Conservation (phyloP, 2,888 invertebrate genomes). For the Pyrochroa serraticornis region DNA sequence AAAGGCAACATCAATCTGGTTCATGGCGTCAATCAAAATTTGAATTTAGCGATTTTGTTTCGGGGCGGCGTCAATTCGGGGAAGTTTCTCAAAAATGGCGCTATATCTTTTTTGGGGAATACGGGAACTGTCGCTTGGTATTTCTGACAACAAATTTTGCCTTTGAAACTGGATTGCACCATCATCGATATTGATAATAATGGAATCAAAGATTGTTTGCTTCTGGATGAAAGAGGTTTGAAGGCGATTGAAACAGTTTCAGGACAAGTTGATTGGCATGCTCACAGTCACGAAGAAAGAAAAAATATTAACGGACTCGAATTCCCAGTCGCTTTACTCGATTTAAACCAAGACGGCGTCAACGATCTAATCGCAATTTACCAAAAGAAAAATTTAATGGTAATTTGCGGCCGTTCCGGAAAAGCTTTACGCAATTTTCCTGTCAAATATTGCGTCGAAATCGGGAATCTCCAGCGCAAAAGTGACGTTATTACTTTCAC, state of each 20-base stretch:
- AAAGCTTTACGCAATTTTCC: slow-evolving; percentile 68
- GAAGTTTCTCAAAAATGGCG: slow-evolving; percentile 58
- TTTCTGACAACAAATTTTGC: slow-evolving; percentile 70
- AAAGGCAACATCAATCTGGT: slow-evolving; percentile 74
- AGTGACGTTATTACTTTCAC: slow-evolving; percentile 47
- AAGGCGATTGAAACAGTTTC: slow-evolving; percentile 67
- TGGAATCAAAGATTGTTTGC: slow-evolving; percentile 75
- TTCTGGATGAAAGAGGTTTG: slow-evolving; percentile 73
- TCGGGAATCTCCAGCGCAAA: slow-evolving; percentile 64
- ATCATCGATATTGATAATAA: slow-evolving; percentile 75
- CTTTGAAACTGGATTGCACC: slow-evolving; percentile 75
- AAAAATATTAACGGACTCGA: slow-evolving; percentile 66
- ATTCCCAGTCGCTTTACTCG: slow-evolving; percentile 74
- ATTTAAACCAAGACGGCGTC: slow-evolving; percentile 74
- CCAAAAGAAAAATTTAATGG: slow-evolving; percentile 62
- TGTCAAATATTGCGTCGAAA: slow-evolving; percentile 64
- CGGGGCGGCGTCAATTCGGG: slow-evolving; percentile 70
- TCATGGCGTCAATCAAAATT: slow-evolving; percentile 66
- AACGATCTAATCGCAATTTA: slow-evolving; percentile 69
- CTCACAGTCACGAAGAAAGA: slow-evolving; percentile 63
- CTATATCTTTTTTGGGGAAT: slow-evolving; percentile 67
- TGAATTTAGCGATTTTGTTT: slow-evolving; percentile 76
- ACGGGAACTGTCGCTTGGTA: slow-evolving; percentile 78
- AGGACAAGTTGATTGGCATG: slow-evolving; percentile 67
- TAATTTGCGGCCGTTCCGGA: slow-evolving; percentile 75